These are phyloP conservation scores for Corythornis cristatus DNA, from an alignment of 2,113 vertebrate species.

Conservation along the genomic window DNA sequence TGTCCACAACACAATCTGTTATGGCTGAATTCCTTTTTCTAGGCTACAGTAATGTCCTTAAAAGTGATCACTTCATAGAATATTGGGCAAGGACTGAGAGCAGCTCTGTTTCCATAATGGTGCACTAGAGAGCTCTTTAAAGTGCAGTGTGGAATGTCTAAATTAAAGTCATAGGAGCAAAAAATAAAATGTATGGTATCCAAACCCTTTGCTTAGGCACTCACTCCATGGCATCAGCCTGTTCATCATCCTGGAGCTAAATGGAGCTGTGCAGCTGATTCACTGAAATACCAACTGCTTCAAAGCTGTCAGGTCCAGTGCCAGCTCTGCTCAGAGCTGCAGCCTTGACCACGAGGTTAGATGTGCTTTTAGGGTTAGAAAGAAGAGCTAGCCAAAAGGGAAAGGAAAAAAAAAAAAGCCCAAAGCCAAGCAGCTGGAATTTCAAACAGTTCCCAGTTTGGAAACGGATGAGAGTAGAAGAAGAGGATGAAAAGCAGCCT, in stretches of 20 bases:
- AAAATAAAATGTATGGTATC: not conserved
- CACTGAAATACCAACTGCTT: not conserved
- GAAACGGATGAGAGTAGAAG: not conserved
- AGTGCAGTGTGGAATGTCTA: not conserved
- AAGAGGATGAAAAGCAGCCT: not conserved
- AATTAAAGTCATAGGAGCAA: not conserved
- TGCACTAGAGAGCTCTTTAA: not conserved
- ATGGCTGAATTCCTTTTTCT: not conserved
- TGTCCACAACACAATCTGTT: constrained; percentile 1
- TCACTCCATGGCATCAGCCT: not conserved
- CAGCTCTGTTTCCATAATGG: not conserved
- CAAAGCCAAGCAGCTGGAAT: not conserved
- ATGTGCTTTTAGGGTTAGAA: not conserved
- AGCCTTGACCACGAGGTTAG: not conserved
- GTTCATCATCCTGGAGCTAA: constrained; percentile 3
- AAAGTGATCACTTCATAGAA: not conserved
- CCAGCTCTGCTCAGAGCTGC: not conserved
- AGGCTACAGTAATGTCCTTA: not conserved
- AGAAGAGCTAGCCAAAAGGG: not conserved
- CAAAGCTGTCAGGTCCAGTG: not conserved
- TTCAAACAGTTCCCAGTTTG: not conserved
- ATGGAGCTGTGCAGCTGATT: not conserved
- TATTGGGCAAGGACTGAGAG: constrained; percentile 1
- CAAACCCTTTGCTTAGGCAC: not conserved
- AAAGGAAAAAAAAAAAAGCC: not conserved